Evolutionary conservation across 2,888 invertebrate genomes (phyloP).

Genomic region (Amphipyra berbera): DNA sequence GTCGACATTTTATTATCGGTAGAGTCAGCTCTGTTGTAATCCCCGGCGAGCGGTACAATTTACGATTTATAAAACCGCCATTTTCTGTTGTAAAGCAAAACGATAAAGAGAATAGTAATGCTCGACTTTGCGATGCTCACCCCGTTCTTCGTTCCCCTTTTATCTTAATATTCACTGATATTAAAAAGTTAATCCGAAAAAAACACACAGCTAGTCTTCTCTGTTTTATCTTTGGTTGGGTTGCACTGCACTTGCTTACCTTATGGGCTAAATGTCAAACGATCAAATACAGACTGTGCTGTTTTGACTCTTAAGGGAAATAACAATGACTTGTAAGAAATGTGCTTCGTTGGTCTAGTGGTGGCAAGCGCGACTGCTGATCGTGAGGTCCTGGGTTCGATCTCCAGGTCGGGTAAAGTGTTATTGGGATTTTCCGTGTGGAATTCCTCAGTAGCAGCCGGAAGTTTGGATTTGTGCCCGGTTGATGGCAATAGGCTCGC

Average conservation of each 20-base stretch:
- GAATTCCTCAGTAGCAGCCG: no score
- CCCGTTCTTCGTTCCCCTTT: slow-evolving; percentile 64
- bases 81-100: slow-evolving; percentile 78
- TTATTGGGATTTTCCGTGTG: no score
- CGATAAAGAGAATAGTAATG: slow-evolving; percentile 76
- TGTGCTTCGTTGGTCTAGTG: no score
- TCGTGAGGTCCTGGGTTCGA: no score
- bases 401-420: no score
- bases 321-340: no score
- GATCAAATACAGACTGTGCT: neutral
- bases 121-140: slow-evolving; percentile 65
- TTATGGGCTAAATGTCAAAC: slow-evolving; percentile 2
- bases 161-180: slow-evolving; percentile 78
- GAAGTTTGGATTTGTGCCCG: no score
- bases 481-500: no score
- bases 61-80: slow-evolving; percentile 81
- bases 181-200: slow-evolving; percentile 77
- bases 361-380: no score
- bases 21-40: slow-evolving; percentile 84
- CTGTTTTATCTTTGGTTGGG: slow-evolving; percentile 57
- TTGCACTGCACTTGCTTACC: slow-evolving; percentile 26
- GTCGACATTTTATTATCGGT: slow-evolving; percentile 88
- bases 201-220: slow-evolving; percentile 60
- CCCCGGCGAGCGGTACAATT: slow-evolving; percentile 82
- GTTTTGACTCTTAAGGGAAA: neutral